Evolutionary conservation across 2,888 invertebrate species (phyloP).

Genomic region (Poecilus cupreus): DNA sequence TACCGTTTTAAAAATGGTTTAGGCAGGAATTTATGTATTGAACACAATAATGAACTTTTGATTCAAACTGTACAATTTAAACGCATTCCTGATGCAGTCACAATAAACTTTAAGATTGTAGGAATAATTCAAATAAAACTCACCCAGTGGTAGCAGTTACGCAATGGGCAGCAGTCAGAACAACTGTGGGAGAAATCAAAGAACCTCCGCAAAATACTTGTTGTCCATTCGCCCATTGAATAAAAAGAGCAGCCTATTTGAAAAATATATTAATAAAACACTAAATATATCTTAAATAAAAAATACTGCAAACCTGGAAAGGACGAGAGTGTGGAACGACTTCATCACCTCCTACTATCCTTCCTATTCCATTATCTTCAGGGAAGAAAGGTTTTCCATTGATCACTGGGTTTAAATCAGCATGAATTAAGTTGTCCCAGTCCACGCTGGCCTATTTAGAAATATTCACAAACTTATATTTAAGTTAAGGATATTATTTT

Average conservation of each 20-base stretch:
- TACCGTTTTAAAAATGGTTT: no score
- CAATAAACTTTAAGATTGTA: no score
- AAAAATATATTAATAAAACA: slow-evolving; percentile 63
- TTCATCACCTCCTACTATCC: slow-evolving; percentile 62
- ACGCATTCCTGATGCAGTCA: no score
- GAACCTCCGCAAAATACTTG: slow-evolving; percentile 74
- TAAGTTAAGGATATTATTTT: not conserved
- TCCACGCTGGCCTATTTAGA: slow-evolving; percentile 48
- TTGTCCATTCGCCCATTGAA: not conserved
- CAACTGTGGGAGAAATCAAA: slow-evolving; percentile 72
- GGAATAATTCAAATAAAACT: no score
- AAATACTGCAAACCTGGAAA: slow-evolving; percentile 61
- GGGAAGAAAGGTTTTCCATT: slow-evolving; percentile 35
- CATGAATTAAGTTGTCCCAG: slow-evolving; percentile 48
- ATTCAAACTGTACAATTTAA: no score
- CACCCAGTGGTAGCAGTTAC: slow-evolving; percentile 63
- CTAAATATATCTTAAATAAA: slow-evolving; percentile 1
- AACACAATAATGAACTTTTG: no score
- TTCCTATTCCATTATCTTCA: slow-evolving; percentile 32
- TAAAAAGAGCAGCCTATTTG: slow-evolving; percentile 19
- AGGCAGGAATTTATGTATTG: no score
- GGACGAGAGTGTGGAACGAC: slow-evolving; percentile 61
- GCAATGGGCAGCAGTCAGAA: slow-evolving; percentile 75
- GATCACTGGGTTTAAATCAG: slow-evolving; percentile 22
- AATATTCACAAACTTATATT: not conserved